Base-by-base conservation (phyloP, 2,888 invertebrate species). In the Drosophila mercatorum region DNA sequence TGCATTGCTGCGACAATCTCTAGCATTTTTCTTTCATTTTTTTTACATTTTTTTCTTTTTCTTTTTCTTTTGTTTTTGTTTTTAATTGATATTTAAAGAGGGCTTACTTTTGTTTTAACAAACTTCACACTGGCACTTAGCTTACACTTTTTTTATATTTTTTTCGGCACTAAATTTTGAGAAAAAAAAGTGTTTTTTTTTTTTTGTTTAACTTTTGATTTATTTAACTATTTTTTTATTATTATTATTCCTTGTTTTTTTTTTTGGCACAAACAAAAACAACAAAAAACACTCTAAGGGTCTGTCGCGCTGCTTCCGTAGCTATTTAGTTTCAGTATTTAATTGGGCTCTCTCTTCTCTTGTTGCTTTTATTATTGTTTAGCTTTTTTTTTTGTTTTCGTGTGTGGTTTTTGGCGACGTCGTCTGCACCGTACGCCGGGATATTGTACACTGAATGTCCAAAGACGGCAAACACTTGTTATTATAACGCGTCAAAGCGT, bases 381-480 rank as follows among this genome's bases (percentile, higher is more conserved):
- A 34, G 4, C 17, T 14, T 36, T 4, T 31, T 14, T 4, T 31
- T 14, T 36, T 52, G 5, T 34, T 17, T 17, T 17, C 17, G 34
- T 44, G 44, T 11, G 4, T 44, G 5, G 2, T 63, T 55, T 71
- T 70, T 53, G 81, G 57, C 78, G 68, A 40, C 82, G 75, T 49
- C 53, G 92, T 89, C 91, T 92, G 86, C 88, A 92, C 92, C 91
- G 90, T 86, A 85, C 87, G 92, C 92, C 91, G 89, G 89, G 90
- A 88, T 91, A 90, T 90, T 88, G 91, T 84, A 89, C 87, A 92
- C 92, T 92, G 92, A 92, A 87, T 91, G 88, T 84, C 89, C 85
- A 85, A 91, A 90, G 89, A 85, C 90, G 89, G 83, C 87, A 88
- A 88, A 83, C 89, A 88, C 90, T 91, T 90, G 89, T 90, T 92